Evolutionary conservation across 2,888 invertebrate genomes (phyloP).

Genomic region (Meiosimyza platycephala): DNA sequence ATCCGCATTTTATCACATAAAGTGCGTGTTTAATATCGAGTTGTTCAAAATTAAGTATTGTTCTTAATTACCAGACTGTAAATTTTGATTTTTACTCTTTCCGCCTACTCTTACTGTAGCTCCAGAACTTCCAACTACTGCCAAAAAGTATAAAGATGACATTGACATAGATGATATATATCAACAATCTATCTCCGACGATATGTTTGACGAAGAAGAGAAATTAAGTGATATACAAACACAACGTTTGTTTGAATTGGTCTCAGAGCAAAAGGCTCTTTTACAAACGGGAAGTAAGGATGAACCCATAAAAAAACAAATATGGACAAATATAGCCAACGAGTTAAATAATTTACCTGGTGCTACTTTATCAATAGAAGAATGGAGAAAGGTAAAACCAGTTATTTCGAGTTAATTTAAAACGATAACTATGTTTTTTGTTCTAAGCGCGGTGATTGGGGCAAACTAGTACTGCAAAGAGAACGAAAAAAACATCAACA

Average conservation of each 20-base stretch:
- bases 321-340: constrained; percentile 40
- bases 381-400: constrained; percentile 36
- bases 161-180: too few relatives aligned
- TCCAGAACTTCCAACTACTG: neutral
- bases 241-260: constrained; percentile 33
- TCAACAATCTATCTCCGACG: too few relatives aligned
- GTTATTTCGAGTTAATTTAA: neutral
- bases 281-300: constrained; percentile 26
- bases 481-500: constrained; percentile 18
- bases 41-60: too few relatives aligned
- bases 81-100: neutral
- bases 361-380: constrained; percentile 26
- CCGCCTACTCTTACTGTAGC: neutral
- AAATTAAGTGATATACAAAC: constrained; percentile 33
- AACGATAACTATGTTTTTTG: neutral
- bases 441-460: constrained; percentile 35
- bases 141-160: neutral
- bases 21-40: too few relatives aligned
- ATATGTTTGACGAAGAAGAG: neutral
- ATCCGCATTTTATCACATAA: too few relatives aligned
- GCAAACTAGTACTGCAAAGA: constrained; percentile 10
- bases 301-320: constrained; percentile 37
- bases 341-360: constrained; percentile 39
- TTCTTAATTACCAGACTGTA: too few relatives aligned
- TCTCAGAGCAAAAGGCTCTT: constrained; percentile 33